Evolutionary conservation across 2,113 vertebrate species (phyloP), one percentile per base, ranked within the genome.

Genomic region (Podiceps cristatus): DNA sequence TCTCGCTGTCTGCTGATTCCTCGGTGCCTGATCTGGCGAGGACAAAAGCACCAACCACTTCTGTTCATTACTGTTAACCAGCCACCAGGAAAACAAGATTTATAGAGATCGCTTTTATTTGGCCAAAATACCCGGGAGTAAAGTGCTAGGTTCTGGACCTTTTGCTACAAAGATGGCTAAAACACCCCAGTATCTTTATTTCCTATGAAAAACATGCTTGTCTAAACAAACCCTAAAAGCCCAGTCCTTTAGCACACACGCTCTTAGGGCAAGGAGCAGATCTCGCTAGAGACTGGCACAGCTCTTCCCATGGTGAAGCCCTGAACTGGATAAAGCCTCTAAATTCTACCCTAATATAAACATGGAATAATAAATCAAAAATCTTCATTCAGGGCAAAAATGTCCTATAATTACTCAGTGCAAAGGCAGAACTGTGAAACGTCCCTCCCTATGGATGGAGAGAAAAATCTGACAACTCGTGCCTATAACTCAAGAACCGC

Each of bases 361-460:
- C 13, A 24, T 1, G 3, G 10, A 45, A 15, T 10, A 82, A 53
- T 23, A 25, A 35, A 45, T 4, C 0, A 4, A 62, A 82, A 35
- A 14, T 6, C 24, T 60, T 44, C 28, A 24, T 45, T 17, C 22
- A 58, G 4, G 42, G 31, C 4, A 40, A 68, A 71, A 63, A 29
- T 3, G 1, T 27, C 52, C 56, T 1, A 1, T 1, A 47, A 15
- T 19, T 14, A 18, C 35, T 59, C 52, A n/a, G 4, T 1, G 10
- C 5, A n/a, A 19, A 66, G 17, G 29, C 19, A 84, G 68, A 58
- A 20, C 45, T 13, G 29, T 29, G 23, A 44, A 40, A 35, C 1
- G 0, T 24, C 50, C 53, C 7, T 33, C 23, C 56, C 1, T 2
- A 22, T 13, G 28, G 27, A 44, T 56, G 20, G 20, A 60, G 72